Evolutionary conservation across 2,888 invertebrate species (phyloP).

Genomic region (Tiphia femorata): DNA sequence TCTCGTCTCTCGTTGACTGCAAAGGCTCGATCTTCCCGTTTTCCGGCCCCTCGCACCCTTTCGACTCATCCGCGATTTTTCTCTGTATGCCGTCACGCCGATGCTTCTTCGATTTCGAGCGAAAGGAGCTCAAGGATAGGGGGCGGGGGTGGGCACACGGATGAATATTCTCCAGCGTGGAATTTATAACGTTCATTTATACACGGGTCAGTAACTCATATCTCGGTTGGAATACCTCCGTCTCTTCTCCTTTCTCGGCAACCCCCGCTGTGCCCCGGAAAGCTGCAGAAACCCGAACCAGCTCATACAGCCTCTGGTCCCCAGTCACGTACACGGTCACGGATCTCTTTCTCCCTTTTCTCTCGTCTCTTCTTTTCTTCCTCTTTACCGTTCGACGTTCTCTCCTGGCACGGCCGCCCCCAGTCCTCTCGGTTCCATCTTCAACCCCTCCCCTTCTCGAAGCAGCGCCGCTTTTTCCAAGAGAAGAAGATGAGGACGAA

Average conservation of each 20-base stretch:
- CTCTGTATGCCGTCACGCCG: conserved; percentile 30
- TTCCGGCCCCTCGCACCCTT: conserved; percentile 14
- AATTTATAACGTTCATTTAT: conserved; percentile 55
- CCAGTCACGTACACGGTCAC: no score
- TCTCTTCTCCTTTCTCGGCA: background rate
- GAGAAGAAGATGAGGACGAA: no score
- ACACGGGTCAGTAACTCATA: conserved; percentile 50
- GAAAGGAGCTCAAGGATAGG: conserved; percentile 14
- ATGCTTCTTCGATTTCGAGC: conserved; percentile 28
- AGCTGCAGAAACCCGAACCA: no score
- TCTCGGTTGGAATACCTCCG: conserved; percentile 14
- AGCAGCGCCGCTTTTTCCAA: no score
- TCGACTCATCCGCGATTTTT: conserved; percentile 45
- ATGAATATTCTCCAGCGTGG: conserved; percentile 43
- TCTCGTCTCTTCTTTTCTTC: background rate
- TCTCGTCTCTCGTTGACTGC: background rate
- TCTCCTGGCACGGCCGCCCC: no score
- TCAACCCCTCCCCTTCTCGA: no score
- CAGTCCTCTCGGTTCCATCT: no score
- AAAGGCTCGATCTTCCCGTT: conserved; percentile 17
- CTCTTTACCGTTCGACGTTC: no score
- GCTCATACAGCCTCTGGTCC: no score
- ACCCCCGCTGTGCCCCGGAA: no score
- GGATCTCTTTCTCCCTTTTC: background rate
- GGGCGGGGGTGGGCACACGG: conserved; percentile 12